Evolutionary conservation across 2,888 invertebrate species (phyloP).

Genomic region (Sycophila texana): DNA sequence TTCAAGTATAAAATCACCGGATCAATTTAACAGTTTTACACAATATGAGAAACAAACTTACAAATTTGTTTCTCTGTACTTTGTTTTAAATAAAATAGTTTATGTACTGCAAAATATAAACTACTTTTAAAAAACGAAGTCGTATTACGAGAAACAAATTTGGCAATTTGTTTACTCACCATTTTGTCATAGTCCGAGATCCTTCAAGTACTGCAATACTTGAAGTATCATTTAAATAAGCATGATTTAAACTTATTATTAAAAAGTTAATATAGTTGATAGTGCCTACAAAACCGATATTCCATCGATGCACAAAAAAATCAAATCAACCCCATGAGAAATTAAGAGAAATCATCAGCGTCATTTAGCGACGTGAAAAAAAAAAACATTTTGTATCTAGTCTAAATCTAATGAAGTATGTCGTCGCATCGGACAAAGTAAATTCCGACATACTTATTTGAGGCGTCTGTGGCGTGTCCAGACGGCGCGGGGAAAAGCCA

Average conservation of each 20-base stretch:
- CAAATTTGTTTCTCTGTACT: too few relatives aligned
- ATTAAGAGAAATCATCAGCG: constrained; percentile 12
- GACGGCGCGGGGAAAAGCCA: constrained; percentile 10
- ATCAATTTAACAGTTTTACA: too few relatives aligned
- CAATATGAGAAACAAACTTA: too few relatives aligned
- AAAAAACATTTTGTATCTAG: neutral
- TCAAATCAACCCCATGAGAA: neutral
- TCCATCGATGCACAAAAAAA: too few relatives aligned
- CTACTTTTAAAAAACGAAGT: too few relatives aligned
- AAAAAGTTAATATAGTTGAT: neutral
- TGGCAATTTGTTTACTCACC: neutral
- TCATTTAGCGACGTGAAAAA: neutral
- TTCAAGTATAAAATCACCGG: too few relatives aligned
- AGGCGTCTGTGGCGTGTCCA: neutral
- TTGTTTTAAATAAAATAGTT: too few relatives aligned
- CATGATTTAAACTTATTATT: too few relatives aligned
- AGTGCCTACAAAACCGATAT: neutral
- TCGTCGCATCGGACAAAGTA: neutral
- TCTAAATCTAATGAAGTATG: neutral
- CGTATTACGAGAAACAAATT: neutral
- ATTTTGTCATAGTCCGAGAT: neutral
- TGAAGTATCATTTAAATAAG: neutral
- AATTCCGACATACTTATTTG: constrained; percentile 9
- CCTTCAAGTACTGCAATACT: constrained; percentile 14
- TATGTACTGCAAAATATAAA: too few relatives aligned